A percentile compares a stretch with the other conserved stretches of the same genome.
These are phyloP conservation scores for Synanthedon formicaeformis DNA, from an alignment of 2,888 invertebrate species.

Conservation along the genomic window DNA sequence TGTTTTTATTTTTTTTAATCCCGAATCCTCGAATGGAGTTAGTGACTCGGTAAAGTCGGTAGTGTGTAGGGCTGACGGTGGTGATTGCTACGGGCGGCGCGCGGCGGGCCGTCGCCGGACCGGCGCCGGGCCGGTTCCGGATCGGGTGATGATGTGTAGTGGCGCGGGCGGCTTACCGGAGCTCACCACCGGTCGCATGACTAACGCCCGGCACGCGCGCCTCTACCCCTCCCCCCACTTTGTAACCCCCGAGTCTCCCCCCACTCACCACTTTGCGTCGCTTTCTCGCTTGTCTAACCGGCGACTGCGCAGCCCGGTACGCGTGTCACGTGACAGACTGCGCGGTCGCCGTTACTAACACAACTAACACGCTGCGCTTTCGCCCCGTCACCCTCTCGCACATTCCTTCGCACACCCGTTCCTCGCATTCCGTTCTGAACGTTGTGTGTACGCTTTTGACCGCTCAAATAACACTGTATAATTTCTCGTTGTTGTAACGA, in stretches of 20 bases:
- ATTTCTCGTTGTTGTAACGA: conserved; percentile 51
- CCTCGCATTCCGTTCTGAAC: conserved; percentile 1
- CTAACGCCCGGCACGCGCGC: conserved; percentile 7
- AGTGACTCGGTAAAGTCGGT: conserved; percentile 65
- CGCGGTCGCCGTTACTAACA: too few species aligned
- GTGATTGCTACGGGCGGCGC: conserved; percentile 33
- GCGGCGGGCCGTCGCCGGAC: conserved; percentile 3
- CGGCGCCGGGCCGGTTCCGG: not conserved
- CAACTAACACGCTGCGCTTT: conserved; percentile 35
- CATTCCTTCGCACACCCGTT: not conserved
- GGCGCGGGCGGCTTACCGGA: not conserved
- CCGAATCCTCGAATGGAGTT: conserved; percentile 58
- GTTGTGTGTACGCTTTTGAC: conserved; percentile 27
- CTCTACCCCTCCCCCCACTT: conserved; percentile 5
- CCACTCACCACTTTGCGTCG: conserved; percentile 8
- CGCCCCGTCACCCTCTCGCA: not conserved
- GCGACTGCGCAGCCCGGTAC: too few species aligned
- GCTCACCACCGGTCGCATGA: conserved; percentile 4
- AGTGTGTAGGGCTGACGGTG: conserved; percentile 67
- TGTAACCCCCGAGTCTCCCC: not conserved
- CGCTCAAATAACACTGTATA: conserved; percentile 42
- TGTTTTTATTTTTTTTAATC: conserved; percentile 45
- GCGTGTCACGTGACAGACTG: too few species aligned
- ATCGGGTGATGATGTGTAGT: not conserved
- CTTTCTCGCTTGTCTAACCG: conserved; percentile 24